These are phyloP conservation scores for Lynx canadensis DNA, from an alignment of 2,113 vertebrate genomes.

Conservation along the genomic window DNA sequence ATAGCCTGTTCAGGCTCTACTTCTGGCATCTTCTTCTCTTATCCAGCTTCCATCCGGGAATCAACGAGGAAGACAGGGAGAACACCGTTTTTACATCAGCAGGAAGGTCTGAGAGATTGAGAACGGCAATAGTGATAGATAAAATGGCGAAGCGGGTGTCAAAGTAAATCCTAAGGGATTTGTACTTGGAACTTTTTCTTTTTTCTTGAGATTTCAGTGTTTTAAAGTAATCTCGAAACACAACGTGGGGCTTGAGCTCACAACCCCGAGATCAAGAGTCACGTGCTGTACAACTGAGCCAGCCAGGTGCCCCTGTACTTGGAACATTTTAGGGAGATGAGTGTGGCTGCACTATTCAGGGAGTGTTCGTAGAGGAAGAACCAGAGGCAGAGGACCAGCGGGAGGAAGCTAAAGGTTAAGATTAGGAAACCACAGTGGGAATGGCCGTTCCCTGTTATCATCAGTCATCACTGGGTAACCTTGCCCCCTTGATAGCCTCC, in stretches of 20 bases:
- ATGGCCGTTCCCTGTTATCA: too few species aligned
- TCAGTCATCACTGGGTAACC: rapidly evolving
- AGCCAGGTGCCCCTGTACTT: neutral
- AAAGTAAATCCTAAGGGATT: neutral
- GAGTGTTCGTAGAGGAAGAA: neutral
- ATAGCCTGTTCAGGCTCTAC: rapidly evolving
- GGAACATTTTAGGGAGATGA: neutral
- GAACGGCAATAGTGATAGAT: neutral
- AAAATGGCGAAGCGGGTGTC: neutral
- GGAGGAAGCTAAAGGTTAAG: neutral
- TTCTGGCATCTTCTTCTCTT: neutral
- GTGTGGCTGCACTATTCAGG: neutral
- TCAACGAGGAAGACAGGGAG: neutral
- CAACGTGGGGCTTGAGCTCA: too few species aligned
- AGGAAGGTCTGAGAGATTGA: neutral
- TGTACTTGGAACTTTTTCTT: neutral
- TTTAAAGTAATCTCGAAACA: too few species aligned
- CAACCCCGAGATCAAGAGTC: too few species aligned
- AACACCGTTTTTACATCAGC: neutral
- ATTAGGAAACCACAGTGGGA: neutral
- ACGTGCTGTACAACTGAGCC: too few species aligned
- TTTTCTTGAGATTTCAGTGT: too few species aligned
- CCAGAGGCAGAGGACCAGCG: neutral
- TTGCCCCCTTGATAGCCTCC: neutral
- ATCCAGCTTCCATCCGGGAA: neutral